These are phyloP conservation scores for Meloe dianella DNA, from an alignment of 2,888 invertebrate species.

Conservation along the genomic window DNA sequence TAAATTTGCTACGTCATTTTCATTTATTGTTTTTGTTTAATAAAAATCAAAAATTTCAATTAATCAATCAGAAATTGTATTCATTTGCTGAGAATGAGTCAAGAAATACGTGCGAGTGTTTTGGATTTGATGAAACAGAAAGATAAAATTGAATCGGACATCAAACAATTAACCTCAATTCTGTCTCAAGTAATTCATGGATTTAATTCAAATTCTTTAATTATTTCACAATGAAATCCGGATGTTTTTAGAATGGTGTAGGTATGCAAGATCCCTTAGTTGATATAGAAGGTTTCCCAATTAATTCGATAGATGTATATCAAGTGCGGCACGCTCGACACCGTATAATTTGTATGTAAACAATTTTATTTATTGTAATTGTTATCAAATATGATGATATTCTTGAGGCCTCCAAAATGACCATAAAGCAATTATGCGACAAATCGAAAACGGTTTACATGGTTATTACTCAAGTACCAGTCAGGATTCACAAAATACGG, in stretches of 20 bases:
- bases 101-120: neutral
- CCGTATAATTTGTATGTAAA: slow-evolving; percentile 80
- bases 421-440: slow-evolving; percentile 80
- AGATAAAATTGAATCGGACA: neutral
- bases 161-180: neutral
- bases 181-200: neutral
- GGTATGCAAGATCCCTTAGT: slow-evolving; percentile 87
- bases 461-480: slow-evolving; percentile 56
- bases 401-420: slow-evolving; percentile 84
- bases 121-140: neutral
- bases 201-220: neutral
- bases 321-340: slow-evolving; percentile 89
- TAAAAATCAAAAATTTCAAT: neutral
- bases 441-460: slow-evolving; percentile 79
- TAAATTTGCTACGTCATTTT: neutral
- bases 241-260: slow-evolving; percentile 69
- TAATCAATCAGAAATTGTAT: neutral
- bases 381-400: slow-evolving; percentile 11
- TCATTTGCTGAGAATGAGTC: neutral
- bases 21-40: too few relatives aligned
- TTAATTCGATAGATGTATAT: slow-evolving; percentile 88
- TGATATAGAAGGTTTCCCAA: slow-evolving; percentile 86
- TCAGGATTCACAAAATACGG: slow-evolving; percentile 35
- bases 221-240: neutral
- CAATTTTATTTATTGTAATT: neutral